Conservation (phyloP, 1,140 invertebrate genomes). For the Drosophila repletoides region DNA sequence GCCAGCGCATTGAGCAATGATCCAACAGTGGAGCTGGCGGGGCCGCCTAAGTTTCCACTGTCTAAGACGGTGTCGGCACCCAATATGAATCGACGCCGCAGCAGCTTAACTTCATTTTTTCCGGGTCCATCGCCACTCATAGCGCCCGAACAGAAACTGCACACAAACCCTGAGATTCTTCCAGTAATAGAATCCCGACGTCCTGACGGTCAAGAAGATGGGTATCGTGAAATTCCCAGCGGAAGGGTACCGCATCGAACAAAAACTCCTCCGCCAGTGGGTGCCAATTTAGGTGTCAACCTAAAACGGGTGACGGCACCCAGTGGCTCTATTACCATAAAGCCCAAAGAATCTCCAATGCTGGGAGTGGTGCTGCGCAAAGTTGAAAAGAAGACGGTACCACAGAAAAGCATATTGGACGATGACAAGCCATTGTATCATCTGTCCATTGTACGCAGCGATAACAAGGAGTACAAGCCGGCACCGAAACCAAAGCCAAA, state of each 20-base stretch:
- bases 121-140: conserved; percentile 73
- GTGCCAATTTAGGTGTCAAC: conserved; percentile 69
- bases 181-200: conserved; percentile 3
- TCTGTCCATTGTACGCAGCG: conserved; percentile 74
- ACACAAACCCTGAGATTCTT: conserved; percentile 45
- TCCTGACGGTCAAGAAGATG: conserved; percentile 38
- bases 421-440: conserved; percentile 78
- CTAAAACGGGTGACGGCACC: conserved; percentile 72
- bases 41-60: conserved; percentile 53
- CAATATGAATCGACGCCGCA: conserved; percentile 57
- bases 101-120: conserved; percentile 64
- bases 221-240: conserved; percentile 67
- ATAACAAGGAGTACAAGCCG: conserved; percentile 66
- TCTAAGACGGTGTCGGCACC: conserved; percentile 69
- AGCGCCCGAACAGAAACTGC: conserved; percentile 61
- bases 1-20: conserved; percentile 47
- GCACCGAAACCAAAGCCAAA: conserved; percentile 69
- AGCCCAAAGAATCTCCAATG: conserved; percentile 75
- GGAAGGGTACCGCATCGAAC: conserved; percentile 75
- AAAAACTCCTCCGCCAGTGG: conserved; percentile 74
- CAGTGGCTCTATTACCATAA: conserved; percentile 61
- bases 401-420: conserved; percentile 78
- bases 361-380: conserved; percentile 76
- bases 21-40: conserved; percentile 1
- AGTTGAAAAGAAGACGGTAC: conserved; percentile 68